Evolutionary conservation across 30 jellyfish, hydroid and myxozoan species (phyloP), one percentile per base, ranked within the genome.

Genomic region (Hydra vulgaris): DNA sequence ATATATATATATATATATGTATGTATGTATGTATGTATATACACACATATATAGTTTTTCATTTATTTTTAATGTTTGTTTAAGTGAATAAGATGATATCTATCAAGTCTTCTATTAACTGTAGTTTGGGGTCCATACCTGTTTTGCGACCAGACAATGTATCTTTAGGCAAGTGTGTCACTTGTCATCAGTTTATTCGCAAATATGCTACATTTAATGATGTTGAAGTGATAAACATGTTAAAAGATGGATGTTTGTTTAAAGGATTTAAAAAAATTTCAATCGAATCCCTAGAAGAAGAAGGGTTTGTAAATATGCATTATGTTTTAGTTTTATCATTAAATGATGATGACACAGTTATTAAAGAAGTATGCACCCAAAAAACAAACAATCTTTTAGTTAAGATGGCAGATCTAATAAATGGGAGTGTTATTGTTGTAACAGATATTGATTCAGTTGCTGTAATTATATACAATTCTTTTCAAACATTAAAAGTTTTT

Each of bases 101-200:
- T 3, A 40, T 40, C 61, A 40, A 40, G 12, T 40, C 61, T 3
- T 40, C 61, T 40, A 40, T 40, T 40, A 40, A 40, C 61, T n/a
- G 22, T 52, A 66, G 69, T 18, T 76, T 25, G 21, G 82, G 69
- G 0, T 53, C 70, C 0, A 19, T 78, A 22, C 76, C 77, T 78
- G 85, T 78, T 23, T 61, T 78, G 79, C 66, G 69, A 78, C 85
- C 85, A 20, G 85, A 78, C 55, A 76, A 78, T 78, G 85, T 78
- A 23, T 78, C 85, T 21, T 75, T 78, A 7, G 85, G 81, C 53
- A 78, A 78, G 18, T 78, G 85, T 78, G 85, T 61, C 12, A 53
- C 77, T 15, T 27, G 85, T n/a, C 76, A 78, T n/a, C 53, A 78
- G 56, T 61, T 78, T n/a, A 52, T 78, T 27, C 85, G 85, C 20